Conservation (phyloP, 1,140 invertebrate genomes). For the Euwallacea fornicatus region DNA sequence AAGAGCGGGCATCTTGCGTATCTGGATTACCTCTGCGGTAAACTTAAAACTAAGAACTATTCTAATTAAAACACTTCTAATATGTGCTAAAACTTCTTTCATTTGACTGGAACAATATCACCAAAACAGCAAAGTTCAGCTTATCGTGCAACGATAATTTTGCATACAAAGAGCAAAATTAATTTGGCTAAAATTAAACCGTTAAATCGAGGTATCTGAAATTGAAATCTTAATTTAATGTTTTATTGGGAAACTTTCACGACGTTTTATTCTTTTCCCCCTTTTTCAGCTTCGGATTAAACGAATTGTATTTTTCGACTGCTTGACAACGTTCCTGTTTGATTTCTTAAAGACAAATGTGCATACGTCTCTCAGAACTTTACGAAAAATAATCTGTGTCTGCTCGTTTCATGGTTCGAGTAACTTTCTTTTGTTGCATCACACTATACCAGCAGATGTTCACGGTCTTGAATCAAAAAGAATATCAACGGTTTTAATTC, state of each 20-base stretch:
- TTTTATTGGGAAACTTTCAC: constrained; percentile 26
- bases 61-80: no score
- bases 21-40: no score
- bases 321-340: constrained; percentile 2
- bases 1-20: no score
- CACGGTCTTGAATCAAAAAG: no score
- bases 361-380: constrained; percentile 8
- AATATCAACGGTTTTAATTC: no score
- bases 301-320: constrained; percentile 9
- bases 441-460: background rate
- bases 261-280: constrained; percentile 12
- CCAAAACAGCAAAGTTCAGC: background rate
- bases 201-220: constrained; percentile 23
- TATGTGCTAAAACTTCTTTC: no score
- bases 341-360: constrained; percentile 14
- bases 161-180: constrained; percentile 27
- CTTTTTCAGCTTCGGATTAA: background rate
- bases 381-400: background rate
- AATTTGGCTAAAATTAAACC: constrained; percentile 28
- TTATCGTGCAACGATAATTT: constrained; percentile 20
- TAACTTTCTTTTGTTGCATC: background rate
- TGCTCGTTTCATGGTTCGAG: background rate
- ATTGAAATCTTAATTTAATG: constrained; percentile 35
- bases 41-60: no score
- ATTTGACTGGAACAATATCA: no score